Evolutionary conservation across 2,797 vertebrate species (phyloP).

Genomic region (Aplochiton taeniatus): DNA sequence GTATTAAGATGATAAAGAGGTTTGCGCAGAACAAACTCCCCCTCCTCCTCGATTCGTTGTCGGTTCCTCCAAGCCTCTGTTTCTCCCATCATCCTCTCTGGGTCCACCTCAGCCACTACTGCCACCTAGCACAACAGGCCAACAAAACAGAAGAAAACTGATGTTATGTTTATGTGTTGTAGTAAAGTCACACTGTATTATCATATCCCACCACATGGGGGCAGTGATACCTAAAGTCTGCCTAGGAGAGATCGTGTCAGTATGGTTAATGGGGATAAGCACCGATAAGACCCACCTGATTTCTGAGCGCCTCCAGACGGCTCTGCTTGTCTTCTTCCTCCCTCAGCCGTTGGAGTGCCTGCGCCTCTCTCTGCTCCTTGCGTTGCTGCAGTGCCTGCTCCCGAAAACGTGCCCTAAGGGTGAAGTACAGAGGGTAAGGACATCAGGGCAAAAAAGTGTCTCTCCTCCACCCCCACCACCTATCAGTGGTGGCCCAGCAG

Average conservation of each 20-base stretch:
- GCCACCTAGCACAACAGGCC: conserved; percentile 75
- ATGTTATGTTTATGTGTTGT: not conserved
- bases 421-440: conserved; percentile 12
- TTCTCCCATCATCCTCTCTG: conserved; percentile 84
- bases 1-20: conserved; percentile 88
- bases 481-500: conserved; percentile 50
- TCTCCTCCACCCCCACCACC: conserved; percentile 35
- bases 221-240: conserved; percentile 56
- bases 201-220: conserved; percentile 53
- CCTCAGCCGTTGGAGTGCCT: conserved; percentile 63
- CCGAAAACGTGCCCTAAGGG: conserved; percentile 83
- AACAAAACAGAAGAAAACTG: conserved; percentile 1
- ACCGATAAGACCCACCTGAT: conserved; percentile 79
- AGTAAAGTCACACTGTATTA: conserved; percentile 13
- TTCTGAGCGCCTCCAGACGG: conserved; percentile 80
- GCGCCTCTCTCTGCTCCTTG: conserved; percentile 70
- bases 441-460: conserved; percentile 5
- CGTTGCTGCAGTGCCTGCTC: conserved; percentile 70
- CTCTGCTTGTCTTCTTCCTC: conserved; percentile 71
- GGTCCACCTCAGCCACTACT: conserved; percentile 79
- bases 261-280: conserved; percentile 27
- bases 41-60: conserved; percentile 53
- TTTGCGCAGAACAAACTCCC: conserved; percentile 80
- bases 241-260: conserved; percentile 37
- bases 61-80: conserved; percentile 83